Conservation (phyloP, 1,140 invertebrate genomes). For the Teleogryllus occipitalis region DNA sequence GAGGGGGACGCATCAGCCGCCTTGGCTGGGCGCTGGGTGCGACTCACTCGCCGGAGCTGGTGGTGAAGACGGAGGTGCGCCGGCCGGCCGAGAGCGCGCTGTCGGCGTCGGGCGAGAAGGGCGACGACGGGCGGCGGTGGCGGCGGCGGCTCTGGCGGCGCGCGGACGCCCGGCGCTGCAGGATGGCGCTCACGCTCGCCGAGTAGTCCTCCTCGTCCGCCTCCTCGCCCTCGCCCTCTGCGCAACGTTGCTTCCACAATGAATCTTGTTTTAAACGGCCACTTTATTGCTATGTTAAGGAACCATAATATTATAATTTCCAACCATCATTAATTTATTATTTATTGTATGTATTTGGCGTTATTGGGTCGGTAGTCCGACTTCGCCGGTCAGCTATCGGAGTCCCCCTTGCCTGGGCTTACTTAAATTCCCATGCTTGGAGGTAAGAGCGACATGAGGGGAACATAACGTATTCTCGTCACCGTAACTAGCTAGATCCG, state of each 20-base stretch:
- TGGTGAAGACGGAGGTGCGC: conserved; percentile 68
- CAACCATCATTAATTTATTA: background rate
- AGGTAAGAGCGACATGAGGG: no score
- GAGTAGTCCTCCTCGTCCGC: conserved; percentile 74
- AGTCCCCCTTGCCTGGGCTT: no score
- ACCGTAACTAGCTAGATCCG: no score
- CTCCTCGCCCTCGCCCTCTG: conserved; percentile 42
- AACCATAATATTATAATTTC: background rate
- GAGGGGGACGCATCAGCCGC: no score
- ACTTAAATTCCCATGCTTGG: no score
- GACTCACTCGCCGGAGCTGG: conserved; percentile 76
- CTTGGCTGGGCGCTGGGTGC: background rate
- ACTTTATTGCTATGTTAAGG: background rate
- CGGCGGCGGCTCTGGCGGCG: conserved; percentile 47
- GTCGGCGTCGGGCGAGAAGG: conserved; percentile 49
- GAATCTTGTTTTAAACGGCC: background rate
- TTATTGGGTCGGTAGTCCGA: no score
- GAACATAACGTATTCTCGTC: no score
- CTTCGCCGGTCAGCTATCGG: no score
- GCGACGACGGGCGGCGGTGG: conserved; percentile 56
- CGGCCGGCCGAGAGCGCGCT: conserved; percentile 34
- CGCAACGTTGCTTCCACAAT: background rate
- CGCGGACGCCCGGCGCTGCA: conserved; percentile 63
- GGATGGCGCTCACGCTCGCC: conserved; percentile 67
- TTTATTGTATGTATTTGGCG: no score